Evolutionary conservation across 2,797 vertebrate genomes (phyloP), one percentile per base, ranked within the genome.

Genomic region (Mus minutoides): DNA sequence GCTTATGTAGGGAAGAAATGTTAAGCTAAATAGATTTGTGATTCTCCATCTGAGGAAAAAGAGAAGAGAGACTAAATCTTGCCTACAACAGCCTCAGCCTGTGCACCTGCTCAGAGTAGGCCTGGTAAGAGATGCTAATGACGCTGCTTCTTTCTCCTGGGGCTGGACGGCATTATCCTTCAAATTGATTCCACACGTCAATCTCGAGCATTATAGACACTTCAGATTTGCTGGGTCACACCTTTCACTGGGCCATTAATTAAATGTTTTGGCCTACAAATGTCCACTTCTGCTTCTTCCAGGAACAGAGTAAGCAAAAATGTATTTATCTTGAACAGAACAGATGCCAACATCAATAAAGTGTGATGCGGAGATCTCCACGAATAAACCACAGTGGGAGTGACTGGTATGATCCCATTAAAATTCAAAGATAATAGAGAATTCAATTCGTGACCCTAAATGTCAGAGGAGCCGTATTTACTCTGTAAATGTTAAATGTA

Each of bases 341-440:
- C 11, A 80, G 71, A 73, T 94, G 90, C 91, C 96, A 94, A 90
- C 69, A 94, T 89, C 88, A 94, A 92, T 89, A 94, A 84, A 97
- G 90, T 9, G 5, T 78, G 29, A 85, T 88, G 49, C 43, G n/a
- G 64, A 88, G 73, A 94, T 89, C 86, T 87, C 69, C 82, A 87
- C 19, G 69, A 73, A 40, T 58, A 92, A 83, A 73, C 29, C 88
- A 97, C 90, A 95, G 84, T 88, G 43, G 79, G 46, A 87, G 7
- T 87, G 77, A 87, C 58, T 87, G 62, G 67, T 92, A 79, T 77
- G 83, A 96, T 85, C 78, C 80, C 46, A 96, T 97, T 91, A 95
- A 97, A 92, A 97, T 87, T 82, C 78, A 94, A 96, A 43, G 69
- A 95, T 94, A 92, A 95, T 54, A 96, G 46, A 94, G 71, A 96